Evolutionary conservation across 1,140 invertebrate genomes (phyloP), one percentile per base, ranked within the genome.

Genomic region (Triops cancriformis): DNA sequence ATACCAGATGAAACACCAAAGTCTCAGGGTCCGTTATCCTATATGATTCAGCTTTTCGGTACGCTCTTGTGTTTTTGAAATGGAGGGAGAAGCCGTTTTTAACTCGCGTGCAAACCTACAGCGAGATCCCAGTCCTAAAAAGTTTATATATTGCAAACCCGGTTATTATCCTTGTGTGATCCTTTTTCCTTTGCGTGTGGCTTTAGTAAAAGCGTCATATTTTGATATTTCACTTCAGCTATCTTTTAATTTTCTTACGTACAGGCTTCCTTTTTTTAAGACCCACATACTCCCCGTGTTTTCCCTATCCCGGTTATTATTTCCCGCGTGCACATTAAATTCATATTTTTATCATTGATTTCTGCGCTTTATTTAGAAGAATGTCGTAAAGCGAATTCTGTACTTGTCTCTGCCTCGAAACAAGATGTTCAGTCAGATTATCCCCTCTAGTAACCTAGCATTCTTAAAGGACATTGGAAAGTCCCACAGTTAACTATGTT

Each of bases 1-100:
- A 64, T 64, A 64, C 51, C 51, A 64, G 51, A 64, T 64, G 51
- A 64, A 64, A 64, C 51, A 64, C 51, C 51, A 64, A 64, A 64
- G 51, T 64, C 51, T 64, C 51, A 64, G 51, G 51, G 51, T 64
- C 51, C 51, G 51, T 64, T 23, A 64, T 64, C 14, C 51, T 64
- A 64, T 64, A 64, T 64, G 51, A 64, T 23, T 64, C 51, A 64
- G 51, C 23, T 64, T 64, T 64, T 64, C 51, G 18, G 14, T 64
- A 64, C 51, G 51, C 51, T 4, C 31, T 37, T 64, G 14, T 64
- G 23, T 64, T 18, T 64, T 64, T 45, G 43, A 18, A 64, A 64
- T 10, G 31, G 31, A 7, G 31, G 31, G 2, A 64, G 2, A 64
- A 64, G 7, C 51, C 51, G 23, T 18, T 64, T n/a, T 64, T 64